Percentiles rank a stretch among this genome's conserved stretches.
Evolutionary conservation across 2,113 vertebrate species (phyloP).

Genomic region (Ailurus styani): DNA sequence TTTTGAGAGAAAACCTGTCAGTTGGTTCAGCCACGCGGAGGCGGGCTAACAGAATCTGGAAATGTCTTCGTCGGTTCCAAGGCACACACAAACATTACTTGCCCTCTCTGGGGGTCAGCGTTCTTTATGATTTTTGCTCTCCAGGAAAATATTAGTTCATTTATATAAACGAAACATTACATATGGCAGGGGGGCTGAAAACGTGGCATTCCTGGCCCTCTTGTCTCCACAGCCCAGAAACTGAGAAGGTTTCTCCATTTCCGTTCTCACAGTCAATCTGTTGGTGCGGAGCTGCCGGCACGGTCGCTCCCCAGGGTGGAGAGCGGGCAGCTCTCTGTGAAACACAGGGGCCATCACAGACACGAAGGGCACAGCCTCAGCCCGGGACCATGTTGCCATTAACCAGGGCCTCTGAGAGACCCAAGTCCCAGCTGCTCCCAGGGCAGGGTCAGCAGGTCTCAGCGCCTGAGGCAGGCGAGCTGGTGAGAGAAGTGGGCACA

Average conservation of each 20-base stretch:
- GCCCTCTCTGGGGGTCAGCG: slow-evolving; percentile 37
- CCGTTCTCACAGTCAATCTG: slow-evolving; percentile 19
- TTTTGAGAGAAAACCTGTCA: slow-evolving; percentile 18
- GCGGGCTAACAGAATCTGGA: neutral
- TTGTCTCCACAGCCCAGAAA: neutral
- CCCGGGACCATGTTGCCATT: neutral
- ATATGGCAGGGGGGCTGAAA: neutral
- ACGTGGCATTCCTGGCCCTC: slow-evolving; percentile 24
- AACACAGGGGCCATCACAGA: neutral
- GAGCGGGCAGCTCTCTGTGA: neutral
- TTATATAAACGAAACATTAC: slow-evolving; percentile 54
- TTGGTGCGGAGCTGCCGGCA: neutral
- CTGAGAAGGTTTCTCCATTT: neutral
- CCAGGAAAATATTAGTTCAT: slow-evolving; percentile 67
- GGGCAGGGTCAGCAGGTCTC: neutral
- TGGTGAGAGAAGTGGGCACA: accelerated
- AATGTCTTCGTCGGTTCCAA: slow-evolving; percentile 23
- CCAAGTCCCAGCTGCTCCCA: neutral
- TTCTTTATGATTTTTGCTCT: slow-evolving; percentile 58
- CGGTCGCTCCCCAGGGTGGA: neutral
- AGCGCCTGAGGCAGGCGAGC: accelerated
- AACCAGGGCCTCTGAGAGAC: neutral
- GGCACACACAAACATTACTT: slow-evolving; percentile 5
- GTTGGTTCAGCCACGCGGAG: neutral
- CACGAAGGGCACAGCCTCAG: neutral